Evolutionary conservation across 2,888 invertebrate species (phyloP), one percentile per base, ranked within the genome.

Genomic region (Charanyca ferruginea): DNA sequence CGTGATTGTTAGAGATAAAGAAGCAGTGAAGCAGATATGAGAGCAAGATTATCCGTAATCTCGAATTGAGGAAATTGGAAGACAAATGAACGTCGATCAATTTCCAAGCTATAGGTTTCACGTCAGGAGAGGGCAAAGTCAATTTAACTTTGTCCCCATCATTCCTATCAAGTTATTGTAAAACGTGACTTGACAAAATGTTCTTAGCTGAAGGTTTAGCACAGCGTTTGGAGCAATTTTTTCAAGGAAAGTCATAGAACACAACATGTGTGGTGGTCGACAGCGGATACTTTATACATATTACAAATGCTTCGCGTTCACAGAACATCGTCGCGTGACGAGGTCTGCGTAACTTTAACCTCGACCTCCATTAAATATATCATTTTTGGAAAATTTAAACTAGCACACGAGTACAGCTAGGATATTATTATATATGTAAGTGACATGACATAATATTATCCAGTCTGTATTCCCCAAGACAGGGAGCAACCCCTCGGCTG

Each of bases 261-360:
- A 47, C 8, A 45, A 42, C 28, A 38, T 49, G 52, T 66, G 42
- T 54, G 3, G 22, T 16, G 51, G 11, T 54, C 38, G 42, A 11
- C 35, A 48, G 42, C 42, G 23, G 41, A 32, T 61, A 54, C 45
- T 67, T 60, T 23, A 57, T 60, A 53, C 63, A 60, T 58, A 58
- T 52, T 47, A 18, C 9, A 20, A 61, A 68, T 68, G 32, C 20
- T 68, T 47, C 16, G 4, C 38, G 11, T 73, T 47, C 60, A 41
- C n/a, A 42, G 49, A 45, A 61, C 47, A 41, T 41, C 18, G 52
- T 77, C 48, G 80, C 77, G 80, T 77, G 80, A 38, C 71, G 42
- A 45, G 25, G 41, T 16, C 20, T 23, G 23, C 55, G 76, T 54
- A 70, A 65, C 58, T 58, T 32, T 28, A 45, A 41, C 57, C 57